Evolutionary conservation across 2,888 invertebrate genomes (phyloP), one percentile per base, ranked within the genome.

Genomic region (Hemicrepidius hirtus): DNA sequence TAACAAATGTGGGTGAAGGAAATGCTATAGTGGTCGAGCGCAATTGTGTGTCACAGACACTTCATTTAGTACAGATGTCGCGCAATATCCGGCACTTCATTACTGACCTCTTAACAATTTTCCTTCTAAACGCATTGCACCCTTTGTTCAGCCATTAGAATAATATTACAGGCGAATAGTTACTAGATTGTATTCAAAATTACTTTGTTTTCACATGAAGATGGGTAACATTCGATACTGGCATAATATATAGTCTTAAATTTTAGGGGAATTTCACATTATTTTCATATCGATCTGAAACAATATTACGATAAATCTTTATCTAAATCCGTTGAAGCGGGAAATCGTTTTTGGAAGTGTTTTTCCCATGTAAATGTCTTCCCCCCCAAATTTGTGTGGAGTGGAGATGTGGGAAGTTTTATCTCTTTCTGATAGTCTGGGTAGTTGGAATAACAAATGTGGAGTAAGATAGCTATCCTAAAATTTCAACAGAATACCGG

Each of bases 381-480:
- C 50, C 21, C 49, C 50, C 13, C 40, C 41, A 65, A 65, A 53
- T 65, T 65, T 65, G 20, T 16, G 40, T 40, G 41, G 20, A 50
- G 53, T 65, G 50, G 65, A 10, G 65, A 65, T 40, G 65, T 53
- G 53, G 50, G 46, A 53, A 49, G 21, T 40, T 37, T 65, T 65
- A 65, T 65, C 65, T 53, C 53, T 53, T 55, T 65, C 65, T 65
- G 53, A 65, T 65, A 50, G 65, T 55, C 37, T 65, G 41, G 49
- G 55, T 65, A 40, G 40, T 53, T 53, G 53, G 55, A 65, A 65
- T 65, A 55, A 65, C 65, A 65, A 65, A 65, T 65, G 65, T 65
- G 55, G 40, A 53, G 41, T 20, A 50, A 53, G 65, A 65, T 65
- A 65, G 55, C 65, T 55, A 50, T 55, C 40, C 65, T 65, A 65